These are phyloP conservation scores for Isurus oxyrinchus DNA, from an alignment of 2,113 vertebrate species.

Conservation along the genomic window DNA sequence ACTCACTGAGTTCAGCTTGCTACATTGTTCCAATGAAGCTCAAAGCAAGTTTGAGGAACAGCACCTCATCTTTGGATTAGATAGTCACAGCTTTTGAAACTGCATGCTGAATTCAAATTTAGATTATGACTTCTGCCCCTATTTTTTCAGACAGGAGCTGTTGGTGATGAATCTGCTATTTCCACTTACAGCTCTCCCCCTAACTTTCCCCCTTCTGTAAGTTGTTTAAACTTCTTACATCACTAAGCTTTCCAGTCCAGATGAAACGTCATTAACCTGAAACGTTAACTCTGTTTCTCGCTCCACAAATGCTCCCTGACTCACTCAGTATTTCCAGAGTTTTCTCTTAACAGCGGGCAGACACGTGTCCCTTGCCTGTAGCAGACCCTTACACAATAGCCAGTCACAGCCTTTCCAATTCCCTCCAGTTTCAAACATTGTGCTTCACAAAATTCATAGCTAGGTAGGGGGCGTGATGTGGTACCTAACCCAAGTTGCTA, in stretches of 20 bases:
- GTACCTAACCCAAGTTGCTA: neutral
- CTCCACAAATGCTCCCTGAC: neutral
- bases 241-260: neutral
- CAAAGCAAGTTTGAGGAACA: too few relatives aligned
- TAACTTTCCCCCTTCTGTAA: neutral
- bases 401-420: neutral
- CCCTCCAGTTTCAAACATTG: neutral
- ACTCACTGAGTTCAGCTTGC: too few relatives aligned
- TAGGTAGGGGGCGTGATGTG: neutral
- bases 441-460: neutral
- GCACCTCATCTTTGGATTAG: neutral
- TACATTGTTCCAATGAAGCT: too few relatives aligned
- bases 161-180: neutral
- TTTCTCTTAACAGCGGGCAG: neutral
- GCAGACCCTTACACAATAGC: neutral
- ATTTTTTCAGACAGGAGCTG: too few relatives aligned
- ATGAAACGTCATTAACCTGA: too few relatives aligned
- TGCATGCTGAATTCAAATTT: neutral
- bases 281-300: neutral
- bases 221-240: neutral
- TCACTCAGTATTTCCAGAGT: neutral
- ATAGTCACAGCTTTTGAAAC: neutral
- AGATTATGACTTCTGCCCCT: neutral
- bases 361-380: neutral
- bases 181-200: neutral